Evolutionary conservation across 2,113 vertebrate genomes (phyloP), one percentile per base, ranked within the genome.

Genomic region (Megaceryle maxima): DNA sequence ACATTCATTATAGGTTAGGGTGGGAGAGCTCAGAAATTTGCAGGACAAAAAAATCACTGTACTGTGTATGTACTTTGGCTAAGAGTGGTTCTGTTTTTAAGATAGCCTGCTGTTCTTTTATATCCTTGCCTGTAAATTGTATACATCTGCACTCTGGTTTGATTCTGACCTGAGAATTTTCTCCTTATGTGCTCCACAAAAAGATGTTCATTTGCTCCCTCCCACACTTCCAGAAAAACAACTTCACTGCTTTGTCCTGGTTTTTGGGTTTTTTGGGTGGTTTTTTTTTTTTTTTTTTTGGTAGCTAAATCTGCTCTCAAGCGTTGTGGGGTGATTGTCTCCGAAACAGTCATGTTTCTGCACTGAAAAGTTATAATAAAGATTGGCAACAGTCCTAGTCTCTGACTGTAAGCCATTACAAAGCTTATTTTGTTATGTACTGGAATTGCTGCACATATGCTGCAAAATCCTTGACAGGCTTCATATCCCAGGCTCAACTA

Each of bases 191-290:
- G 41, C 57, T 87, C 85, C 37, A 55, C 17, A 33, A 94, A 95
- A 89, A 89, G 88, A 85, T 92, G 62, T 26, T 94, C 70, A 63
- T 95, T 93, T 94, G 39, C 28, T 93, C 75, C 90, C 78, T 94
- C 88, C 91, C 26, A 94, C 83, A 37, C 55, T 91, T 95, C 84
- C 74, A 91, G 86, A 86, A 93, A 90, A 93, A 90, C n/a, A 90
- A 66, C 80, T 87, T 83, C 21, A 25, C 12, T 11, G 5, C 57
- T 84, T 89, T 3, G 13, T 88, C 74, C 31, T 4, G 2, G 1
- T 69, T 75, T 96, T 67, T 2, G 9, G 26, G 22, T 24, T 24
- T 46, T 10, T 18, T 46, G 44, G 44, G n/a, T n/a, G n/a, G 37
- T 37, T 37, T 37, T 37, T 37, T 20, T 16, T 1, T 1, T n/a